A percentile compares a stretch with the other conserved stretches of the same genome.
Conservation (phyloP, 2,797 vertebrate genomes). For the Ciconia nigra region DNA sequence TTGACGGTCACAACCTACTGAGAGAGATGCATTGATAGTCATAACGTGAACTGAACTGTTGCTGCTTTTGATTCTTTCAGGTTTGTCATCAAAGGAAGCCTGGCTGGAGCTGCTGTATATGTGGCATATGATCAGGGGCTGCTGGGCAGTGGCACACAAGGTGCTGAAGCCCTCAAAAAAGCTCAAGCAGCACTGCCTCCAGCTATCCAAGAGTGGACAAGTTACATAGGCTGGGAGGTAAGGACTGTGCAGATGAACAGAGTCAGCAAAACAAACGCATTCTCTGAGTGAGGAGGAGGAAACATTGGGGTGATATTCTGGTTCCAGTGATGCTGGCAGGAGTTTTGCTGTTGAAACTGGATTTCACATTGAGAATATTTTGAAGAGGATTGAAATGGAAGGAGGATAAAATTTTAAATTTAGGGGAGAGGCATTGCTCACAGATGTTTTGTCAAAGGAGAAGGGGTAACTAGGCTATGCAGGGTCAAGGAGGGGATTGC, state of each 20-base stretch:
- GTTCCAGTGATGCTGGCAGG: background rate
- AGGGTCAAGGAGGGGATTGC: background rate
- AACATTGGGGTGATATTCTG: fast-evolving
- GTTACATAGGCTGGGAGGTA: constrained; percentile 89
- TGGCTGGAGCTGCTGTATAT: constrained; percentile 89
- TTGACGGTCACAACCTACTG: background rate
- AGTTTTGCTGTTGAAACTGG: background rate
- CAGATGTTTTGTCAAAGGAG: background rate
- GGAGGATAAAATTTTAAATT: background rate
- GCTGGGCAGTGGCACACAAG: constrained; percentile 81
- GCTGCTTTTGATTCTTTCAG: constrained; percentile 63
- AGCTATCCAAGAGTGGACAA: constrained; percentile 86
- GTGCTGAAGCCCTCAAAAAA: constrained; percentile 81
- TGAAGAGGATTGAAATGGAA: background rate
- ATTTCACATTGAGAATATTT: background rate
- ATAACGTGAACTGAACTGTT: background rate
- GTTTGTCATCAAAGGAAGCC: constrained; percentile 84
- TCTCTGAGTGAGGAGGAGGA: background rate
- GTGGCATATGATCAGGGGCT: constrained; percentile 86
- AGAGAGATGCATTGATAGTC: background rate
- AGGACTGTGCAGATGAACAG: background rate
- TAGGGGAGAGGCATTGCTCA: background rate
- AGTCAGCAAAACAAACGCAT: background rate
- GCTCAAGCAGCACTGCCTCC: constrained; percentile 82
- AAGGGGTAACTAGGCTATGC: background rate